A percentile compares a stretch with the other conserved stretches of the same genome.
Conservation (phyloP, 2,113 vertebrate species). For the Saguinus midas region DNA sequence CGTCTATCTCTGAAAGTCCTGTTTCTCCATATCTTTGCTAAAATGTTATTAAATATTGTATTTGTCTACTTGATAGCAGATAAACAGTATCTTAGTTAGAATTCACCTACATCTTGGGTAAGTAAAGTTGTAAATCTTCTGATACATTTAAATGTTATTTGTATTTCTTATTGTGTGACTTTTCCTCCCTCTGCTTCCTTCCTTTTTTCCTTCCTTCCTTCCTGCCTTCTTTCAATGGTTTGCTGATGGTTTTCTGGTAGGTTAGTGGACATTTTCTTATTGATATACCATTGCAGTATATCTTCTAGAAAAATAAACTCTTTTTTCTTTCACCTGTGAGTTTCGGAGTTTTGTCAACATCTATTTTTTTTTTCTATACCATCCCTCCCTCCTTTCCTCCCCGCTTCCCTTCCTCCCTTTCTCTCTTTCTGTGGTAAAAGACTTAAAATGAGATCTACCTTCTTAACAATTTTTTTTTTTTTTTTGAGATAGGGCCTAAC, state of each 20-base stretch:
- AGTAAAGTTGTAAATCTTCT: neutral
- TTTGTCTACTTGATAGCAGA: neutral
- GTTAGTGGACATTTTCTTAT: neutral
- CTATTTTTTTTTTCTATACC: neutral
- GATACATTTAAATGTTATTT: neutral
- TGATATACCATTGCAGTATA: neutral
- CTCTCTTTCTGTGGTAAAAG: neutral
- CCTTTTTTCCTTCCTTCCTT: neutral
- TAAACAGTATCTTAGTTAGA: neutral
- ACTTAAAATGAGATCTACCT: neutral
- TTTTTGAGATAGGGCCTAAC: too few species aligned
- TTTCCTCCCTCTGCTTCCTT: neutral
- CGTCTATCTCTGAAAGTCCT: neutral
- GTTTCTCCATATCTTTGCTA: neutral
- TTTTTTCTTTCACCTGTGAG: neutral
- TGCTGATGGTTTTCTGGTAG: neutral
- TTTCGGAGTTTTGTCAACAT: neutral
- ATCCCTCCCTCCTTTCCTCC: neutral
- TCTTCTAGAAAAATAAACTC: neutral
- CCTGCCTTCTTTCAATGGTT: neutral
- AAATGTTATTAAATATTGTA: neutral
- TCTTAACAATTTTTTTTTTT: neutral
- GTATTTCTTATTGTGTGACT: neutral
- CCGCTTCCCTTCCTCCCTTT: neutral
- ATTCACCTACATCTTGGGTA: neutral